These are phyloP conservation scores for Rhegmatorhina hoffmannsi DNA, from an alignment of 2,113 vertebrate species.

Conservation along the genomic window DNA sequence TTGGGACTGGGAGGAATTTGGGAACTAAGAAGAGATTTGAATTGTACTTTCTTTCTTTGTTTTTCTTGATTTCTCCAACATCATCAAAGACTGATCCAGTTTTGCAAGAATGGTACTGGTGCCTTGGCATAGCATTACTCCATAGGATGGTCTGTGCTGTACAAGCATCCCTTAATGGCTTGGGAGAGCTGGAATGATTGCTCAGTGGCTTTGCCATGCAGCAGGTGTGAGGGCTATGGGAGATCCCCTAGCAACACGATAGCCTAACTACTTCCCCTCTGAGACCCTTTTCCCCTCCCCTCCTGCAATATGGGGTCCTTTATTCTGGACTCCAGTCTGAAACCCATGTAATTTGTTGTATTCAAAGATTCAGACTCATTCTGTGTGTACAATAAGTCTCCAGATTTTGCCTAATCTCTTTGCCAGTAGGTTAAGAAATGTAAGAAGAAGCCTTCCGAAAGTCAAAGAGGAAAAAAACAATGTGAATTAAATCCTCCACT, in stretches of 20 bases:
- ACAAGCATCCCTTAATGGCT: neutral
- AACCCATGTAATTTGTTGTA: fast-evolving
- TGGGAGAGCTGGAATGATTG: neutral
- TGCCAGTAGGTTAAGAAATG: neutral
- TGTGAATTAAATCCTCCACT: neutral
- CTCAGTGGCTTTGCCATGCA: neutral
- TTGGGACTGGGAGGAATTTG: fast-evolving
- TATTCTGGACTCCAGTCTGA: neutral
- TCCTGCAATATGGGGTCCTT: neutral
- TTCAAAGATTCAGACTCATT: neutral
- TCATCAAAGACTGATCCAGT: neutral
- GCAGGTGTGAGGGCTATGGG: neutral
- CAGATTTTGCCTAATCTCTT: neutral
- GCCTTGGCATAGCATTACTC: neutral
- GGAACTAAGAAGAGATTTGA: neutral
- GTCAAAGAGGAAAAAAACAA: neutral
- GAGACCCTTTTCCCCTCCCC: neutral
- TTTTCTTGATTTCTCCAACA: neutral
- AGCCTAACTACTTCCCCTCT: neutral
- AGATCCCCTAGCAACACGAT: neutral
- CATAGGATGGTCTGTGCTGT: neutral
- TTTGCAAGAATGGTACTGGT: neutral
- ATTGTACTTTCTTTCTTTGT: neutral
- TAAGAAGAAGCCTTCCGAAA: neutral
- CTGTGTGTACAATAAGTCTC: fast-evolving